Percentiles rank a stretch among this genome's conserved stretches.
Evolutionary conservation across 2,888 invertebrate species (phyloP).

Genomic region (Xiphydria camelus): DNA sequence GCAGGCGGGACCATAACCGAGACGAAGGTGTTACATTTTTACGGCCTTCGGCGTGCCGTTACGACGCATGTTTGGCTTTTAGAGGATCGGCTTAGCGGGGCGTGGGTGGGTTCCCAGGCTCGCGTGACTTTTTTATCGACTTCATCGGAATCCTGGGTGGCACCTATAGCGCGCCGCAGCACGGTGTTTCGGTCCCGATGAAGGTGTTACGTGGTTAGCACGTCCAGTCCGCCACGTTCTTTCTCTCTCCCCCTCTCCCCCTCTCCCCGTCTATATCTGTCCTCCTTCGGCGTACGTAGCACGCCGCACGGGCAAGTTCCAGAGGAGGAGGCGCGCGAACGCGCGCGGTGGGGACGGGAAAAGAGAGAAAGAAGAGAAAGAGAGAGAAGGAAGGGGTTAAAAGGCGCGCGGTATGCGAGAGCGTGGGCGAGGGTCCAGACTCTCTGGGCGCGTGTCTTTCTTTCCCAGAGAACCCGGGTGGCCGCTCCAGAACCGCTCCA

Average conservation of each 20-base stretch:
- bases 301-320: too few relatives aligned
- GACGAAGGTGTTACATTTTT: neutral
- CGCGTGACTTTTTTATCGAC: conserved; percentile 30
- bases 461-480: conserved; percentile 36
- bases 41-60: neutral
- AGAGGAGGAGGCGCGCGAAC: too few relatives aligned
- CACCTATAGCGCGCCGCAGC: conserved; percentile 18
- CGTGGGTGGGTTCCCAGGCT: conserved; percentile 31
- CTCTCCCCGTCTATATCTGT: too few relatives aligned
- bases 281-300: conserved; percentile 4
- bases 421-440: conserved; percentile 43
- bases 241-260: too few relatives aligned
- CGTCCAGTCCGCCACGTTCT: too few relatives aligned
- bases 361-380: conserved; percentile 6
- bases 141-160: conserved; percentile 39
- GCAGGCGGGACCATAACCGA: neutral
- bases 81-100: conserved; percentile 7
- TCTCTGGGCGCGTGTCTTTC: conserved; percentile 32
- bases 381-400: conserved; percentile 31
- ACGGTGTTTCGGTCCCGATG: conserved; percentile 36
- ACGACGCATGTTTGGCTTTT: conserved; percentile 2
- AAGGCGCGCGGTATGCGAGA: conserved; percentile 42
- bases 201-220: conserved; percentile 47
- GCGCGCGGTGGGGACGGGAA: conserved; percentile 1
- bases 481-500: conserved; percentile 33